Conservation (phyloP, 2,888 invertebrate species). For the Apodemia zela region DNA sequence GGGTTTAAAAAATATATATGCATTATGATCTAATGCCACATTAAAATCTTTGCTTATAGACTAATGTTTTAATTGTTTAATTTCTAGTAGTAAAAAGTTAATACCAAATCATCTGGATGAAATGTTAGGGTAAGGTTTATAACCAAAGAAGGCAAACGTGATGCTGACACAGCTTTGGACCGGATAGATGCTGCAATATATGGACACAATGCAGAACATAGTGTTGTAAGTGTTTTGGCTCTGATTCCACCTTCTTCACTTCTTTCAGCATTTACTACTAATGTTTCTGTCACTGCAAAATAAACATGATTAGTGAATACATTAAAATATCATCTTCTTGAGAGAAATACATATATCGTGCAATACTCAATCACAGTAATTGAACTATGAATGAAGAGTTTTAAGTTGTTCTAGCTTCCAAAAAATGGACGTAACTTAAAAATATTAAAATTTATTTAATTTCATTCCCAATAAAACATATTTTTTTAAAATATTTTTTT, state of each 20-base stretch:
- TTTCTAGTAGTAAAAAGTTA: conserved; percentile 4
- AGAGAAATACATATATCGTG: no score
- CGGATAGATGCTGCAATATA: conserved; percentile 91
- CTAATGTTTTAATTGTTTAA: background rate
- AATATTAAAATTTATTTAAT: no score
- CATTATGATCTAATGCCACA: no score
- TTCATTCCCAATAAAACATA: no score
- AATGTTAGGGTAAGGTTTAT: conserved; percentile 88
- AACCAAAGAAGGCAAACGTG: conserved; percentile 93
- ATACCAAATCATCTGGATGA: conserved; percentile 81
- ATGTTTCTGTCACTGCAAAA: conserved; percentile 86
- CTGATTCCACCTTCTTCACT: conserved; percentile 93
- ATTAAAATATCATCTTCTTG: no score
- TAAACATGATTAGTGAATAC: background rate
- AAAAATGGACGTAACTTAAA: no score
- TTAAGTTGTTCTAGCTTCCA: no score
- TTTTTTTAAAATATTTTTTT: no score
- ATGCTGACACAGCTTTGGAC: conserved; percentile 92
- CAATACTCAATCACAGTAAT: no score
- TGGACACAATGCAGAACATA: conserved; percentile 93
- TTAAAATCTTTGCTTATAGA: no score
- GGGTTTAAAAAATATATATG: no score
- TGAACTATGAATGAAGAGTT: no score
- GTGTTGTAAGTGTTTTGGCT: conserved; percentile 88
- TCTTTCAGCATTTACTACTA: conserved; percentile 92